Conservation (phyloP, 2,888 invertebrate species). For the Polyommatus iphigenia region DNA sequence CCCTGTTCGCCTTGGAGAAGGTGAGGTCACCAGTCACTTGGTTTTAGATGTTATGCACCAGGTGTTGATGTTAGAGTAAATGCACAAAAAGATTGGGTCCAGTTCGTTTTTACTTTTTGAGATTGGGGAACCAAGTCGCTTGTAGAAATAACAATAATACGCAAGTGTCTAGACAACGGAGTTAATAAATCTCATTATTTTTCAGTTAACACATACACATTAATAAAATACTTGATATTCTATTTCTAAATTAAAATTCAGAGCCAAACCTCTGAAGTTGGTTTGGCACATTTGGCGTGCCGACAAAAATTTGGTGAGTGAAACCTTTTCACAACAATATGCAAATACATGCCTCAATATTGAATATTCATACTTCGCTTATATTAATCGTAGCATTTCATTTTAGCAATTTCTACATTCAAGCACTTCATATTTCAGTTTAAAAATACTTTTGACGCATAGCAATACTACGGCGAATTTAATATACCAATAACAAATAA, state of each 20-base stretch:
- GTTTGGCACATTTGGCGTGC: not conserved
- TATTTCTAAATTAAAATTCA: not conserved
- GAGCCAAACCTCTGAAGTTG: not conserved
- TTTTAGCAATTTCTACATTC: not conserved
- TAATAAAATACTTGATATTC: not conserved
- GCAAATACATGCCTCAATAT: not conserved
- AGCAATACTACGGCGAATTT: not conserved
- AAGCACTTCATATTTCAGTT: not conserved
- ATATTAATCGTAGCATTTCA: not conserved
- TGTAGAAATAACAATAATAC: no score
- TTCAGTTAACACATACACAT: not conserved
- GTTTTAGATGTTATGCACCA: not conserved
- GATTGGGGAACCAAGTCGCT: no score
- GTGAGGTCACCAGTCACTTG: not conserved
- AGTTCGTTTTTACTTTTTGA: no score
- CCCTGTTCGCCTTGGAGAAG: not conserved
- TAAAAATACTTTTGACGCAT: conserved; percentile 6
- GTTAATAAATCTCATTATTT: not conserved
- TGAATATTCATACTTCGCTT: not conserved
- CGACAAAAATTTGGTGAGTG: not conserved
- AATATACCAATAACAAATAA: conserved; percentile 28
- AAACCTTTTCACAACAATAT: not conserved
- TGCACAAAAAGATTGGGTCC: no score
- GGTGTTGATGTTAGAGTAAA: not conserved
- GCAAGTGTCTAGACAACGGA: not conserved